Conservation (phyloP, 2,113 vertebrate genomes). For the Columbina picui region DNA sequence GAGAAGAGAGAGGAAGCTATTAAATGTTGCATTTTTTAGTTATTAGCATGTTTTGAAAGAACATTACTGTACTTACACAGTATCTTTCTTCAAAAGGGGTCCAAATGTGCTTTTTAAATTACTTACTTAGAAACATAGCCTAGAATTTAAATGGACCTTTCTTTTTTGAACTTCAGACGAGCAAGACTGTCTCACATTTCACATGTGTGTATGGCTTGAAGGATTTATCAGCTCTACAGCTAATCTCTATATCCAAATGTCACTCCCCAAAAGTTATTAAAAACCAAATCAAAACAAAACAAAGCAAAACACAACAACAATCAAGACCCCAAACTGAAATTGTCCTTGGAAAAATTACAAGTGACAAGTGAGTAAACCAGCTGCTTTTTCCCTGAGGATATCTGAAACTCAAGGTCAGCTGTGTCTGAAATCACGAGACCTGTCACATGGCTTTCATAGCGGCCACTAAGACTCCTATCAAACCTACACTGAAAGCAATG, state of each 20-base stretch:
- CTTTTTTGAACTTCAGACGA: not conserved
- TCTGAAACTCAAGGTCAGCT: slow-evolving; percentile 36
- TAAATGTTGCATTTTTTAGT: not conserved
- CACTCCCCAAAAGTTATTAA: not conserved
- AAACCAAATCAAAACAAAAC: not conserved
- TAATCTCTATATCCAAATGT: not conserved
- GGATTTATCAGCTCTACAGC: not conserved
- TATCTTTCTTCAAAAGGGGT: not conserved
- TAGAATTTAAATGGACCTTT: not conserved
- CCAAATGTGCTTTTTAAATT: not conserved
- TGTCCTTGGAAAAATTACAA: slow-evolving; percentile 2
- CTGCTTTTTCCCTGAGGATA: slow-evolving; percentile 4
- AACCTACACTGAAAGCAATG: not conserved
- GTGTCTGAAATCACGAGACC: not conserved
- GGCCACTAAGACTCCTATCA: not conserved
- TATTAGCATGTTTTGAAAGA: not conserved
- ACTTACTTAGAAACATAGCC: not conserved
- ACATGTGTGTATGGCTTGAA: not conserved
- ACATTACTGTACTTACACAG: not conserved
- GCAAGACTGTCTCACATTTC: not conserved
- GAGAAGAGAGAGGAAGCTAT: not conserved
- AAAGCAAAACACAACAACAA: not conserved
- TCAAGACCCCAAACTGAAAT: not conserved
- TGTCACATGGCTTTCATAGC: slow-evolving; percentile 11
- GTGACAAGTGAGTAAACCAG: not conserved